A percentile compares a stretch with the other conserved stretches of the same genome.
Evolutionary conservation across 2,888 invertebrate genomes (phyloP).

Genomic region (Conops quadrifasciatus): DNA sequence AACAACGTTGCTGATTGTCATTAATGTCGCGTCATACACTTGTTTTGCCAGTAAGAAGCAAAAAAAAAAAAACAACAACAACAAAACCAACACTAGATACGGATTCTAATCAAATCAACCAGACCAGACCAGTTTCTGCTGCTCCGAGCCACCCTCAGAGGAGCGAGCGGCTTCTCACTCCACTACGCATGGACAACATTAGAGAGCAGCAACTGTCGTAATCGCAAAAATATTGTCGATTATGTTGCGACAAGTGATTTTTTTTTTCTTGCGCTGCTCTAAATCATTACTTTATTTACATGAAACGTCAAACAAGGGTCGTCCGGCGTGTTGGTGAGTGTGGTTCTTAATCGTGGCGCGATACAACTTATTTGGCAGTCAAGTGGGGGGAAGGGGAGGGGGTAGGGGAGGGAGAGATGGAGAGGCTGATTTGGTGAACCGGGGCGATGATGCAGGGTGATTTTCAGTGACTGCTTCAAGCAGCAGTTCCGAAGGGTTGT

Average conservation of each 20-base stretch:
- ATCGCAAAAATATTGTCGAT: slow-evolving; percentile 60
- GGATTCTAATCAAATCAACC: slow-evolving; percentile 39
- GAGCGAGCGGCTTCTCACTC: too few relatives aligned
- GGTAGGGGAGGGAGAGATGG: background rate
- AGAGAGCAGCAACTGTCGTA: slow-evolving; percentile 40
- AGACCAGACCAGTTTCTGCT: background rate
- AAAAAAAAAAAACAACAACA: too few relatives aligned
- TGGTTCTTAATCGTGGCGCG: slow-evolving; percentile 20
- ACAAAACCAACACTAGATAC: background rate
- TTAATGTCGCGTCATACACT: background rate
- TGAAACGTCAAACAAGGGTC: slow-evolving; percentile 10
- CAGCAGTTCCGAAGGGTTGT: background rate
- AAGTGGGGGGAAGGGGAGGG: background rate
- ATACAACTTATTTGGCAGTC: slow-evolving; percentile 20
- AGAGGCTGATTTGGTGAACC: background rate
- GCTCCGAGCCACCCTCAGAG: background rate
- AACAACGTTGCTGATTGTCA: background rate
- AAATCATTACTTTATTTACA: slow-evolving; percentile 30
- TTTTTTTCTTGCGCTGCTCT: slow-evolving; percentile 23
- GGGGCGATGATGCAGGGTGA: background rate
- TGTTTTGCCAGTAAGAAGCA: too few relatives aligned
- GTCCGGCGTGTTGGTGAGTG: background rate
- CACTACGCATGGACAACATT: too few relatives aligned
- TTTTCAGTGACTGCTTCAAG: background rate
- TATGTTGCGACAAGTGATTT: slow-evolving; percentile 61